Percentiles rank a stretch among this genome's conserved stretches.
These are phyloP conservation scores for Galerucella calmariensis DNA, from an alignment of 2,888 invertebrate species.

Conservation along the genomic window DNA sequence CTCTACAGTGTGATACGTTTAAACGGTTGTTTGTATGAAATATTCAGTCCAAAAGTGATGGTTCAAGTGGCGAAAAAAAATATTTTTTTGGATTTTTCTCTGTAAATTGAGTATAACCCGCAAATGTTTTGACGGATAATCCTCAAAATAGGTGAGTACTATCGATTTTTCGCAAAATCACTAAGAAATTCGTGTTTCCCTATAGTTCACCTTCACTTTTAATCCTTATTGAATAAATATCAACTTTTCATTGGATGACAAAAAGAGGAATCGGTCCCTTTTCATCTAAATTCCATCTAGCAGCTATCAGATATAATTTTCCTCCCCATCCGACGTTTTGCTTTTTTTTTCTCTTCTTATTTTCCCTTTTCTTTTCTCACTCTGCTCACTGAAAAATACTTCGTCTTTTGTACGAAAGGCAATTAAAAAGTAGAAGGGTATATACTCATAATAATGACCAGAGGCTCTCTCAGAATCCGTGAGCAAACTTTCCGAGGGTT, in stretches of 20 bases:
- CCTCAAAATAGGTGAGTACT: too few species aligned
- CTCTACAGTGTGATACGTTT: too few species aligned
- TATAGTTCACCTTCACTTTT: too few species aligned
- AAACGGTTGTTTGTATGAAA: too few species aligned
- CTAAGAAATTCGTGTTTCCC: too few species aligned
- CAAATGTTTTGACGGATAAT: too few species aligned
- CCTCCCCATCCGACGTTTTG: constrained; percentile 28
- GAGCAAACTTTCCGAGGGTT: constrained; percentile 30
- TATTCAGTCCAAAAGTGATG: too few species aligned
- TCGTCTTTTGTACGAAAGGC: constrained; percentile 24
- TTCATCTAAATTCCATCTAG: constrained; percentile 22
- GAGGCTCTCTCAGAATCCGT: constrained; percentile 16
- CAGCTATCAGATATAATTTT: constrained; percentile 37
- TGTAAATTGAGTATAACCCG: too few species aligned
- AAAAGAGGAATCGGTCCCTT: constrained; percentile 12
- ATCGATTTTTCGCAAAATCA: too few species aligned
- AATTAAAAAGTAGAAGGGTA: constrained; percentile 30
- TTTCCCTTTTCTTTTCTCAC: constrained; percentile 18
- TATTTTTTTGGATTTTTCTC: too few species aligned
- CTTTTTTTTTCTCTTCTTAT: constrained; percentile 16
- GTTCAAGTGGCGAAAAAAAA: too few species aligned
- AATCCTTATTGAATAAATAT: background rate
- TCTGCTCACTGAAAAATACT: constrained; percentile 21
- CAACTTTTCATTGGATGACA: constrained; percentile 21
- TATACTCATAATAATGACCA: constrained; percentile 27